Conservation (phyloP, 2,888 invertebrate genomes). For the Chorisops tibialis region DNA sequence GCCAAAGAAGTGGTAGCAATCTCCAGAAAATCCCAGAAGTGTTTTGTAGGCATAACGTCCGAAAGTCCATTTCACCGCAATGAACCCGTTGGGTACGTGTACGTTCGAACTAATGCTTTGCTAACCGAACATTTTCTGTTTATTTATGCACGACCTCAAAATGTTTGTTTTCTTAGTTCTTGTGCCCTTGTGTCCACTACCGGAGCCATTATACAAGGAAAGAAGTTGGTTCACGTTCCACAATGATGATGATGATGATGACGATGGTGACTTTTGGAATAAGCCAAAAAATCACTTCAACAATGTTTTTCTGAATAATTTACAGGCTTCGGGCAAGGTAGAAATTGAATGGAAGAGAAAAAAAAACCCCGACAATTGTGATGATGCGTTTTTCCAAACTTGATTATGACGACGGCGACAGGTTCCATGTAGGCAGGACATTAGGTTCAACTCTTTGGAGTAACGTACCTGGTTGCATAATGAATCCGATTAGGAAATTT, state of each 20-base stretch:
- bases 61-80: not conserved
- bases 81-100: not conserved
- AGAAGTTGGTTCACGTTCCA: not conserved
- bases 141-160: constrained; percentile 9
- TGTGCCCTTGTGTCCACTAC: not conserved
- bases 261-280: not conserved
- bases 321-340: not conserved
- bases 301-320: not conserved
- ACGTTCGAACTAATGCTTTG: not conserved
- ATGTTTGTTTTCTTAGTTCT: constrained; percentile 12
- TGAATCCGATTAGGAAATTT: constrained; percentile 22
- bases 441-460: not conserved
- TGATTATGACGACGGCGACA: constrained; percentile 3
- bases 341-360: not conserved
- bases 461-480: not conserved
- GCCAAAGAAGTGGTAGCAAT: not conserved
- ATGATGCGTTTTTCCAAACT: constrained; percentile 15
- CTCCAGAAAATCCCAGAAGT: constrained; percentile 3
- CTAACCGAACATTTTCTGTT: too few relatives aligned
- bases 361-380: constrained; percentile 9
- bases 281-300: not conserved
- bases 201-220: not conserved
- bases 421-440: constrained; percentile 1
- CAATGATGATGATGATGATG: constrained; percentile 1
- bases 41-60: not conserved